Evolutionary conservation across 2,797 vertebrate species (phyloP), one percentile per base, ranked within the genome.

Genomic region (Protosalanx chinensis): DNA sequence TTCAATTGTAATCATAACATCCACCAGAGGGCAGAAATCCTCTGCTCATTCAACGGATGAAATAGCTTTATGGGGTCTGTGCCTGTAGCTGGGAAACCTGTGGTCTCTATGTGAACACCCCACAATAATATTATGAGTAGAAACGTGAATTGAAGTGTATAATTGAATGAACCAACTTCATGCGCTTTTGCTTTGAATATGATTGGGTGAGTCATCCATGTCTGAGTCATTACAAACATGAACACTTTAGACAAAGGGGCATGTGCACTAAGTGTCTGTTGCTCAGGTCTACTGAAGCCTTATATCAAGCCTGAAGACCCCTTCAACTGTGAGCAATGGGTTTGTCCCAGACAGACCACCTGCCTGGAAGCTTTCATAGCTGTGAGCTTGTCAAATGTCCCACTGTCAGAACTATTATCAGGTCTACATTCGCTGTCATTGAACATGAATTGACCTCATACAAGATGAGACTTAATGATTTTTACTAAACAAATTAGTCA

Each of bases 231-330:
- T 46, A 46, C 41, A 46, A 46, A 46, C 5, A 53, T 53, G n/a
- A 16, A 56, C 51, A 56, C n/a, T 4, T n/a, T 56, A 56, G 15
- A 8, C 63, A 64, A 3, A 30, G 41, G 16, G 46, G 13, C 13
- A 53, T 67, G 46, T 67, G 15, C 23, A 29, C 13, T 66, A 35
- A 51, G 18, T 16, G 51, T 66, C 41, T 46, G 10, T 8, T 46
- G 12, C 41, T 46, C 13, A 46, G 41, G 27, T 66, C 64, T 51
- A 66, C 20, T 66, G 64, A 30, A 51, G 41, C 64, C 46, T 51
- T 29, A 67, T 2, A 32, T 53, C 7, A 67, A 53, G 41, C 20
- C 32, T 41, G n/a, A 64, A 35, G 6, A 6, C 1, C 27, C 64
- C 15, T 13, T 27, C 41, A 30, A 67, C 41, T 23, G 15, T 51